Evolutionary conservation across 2,888 invertebrate species (phyloP), one percentile per base, ranked within the genome.

Genomic region (Hypomecis atomaria): DNA sequence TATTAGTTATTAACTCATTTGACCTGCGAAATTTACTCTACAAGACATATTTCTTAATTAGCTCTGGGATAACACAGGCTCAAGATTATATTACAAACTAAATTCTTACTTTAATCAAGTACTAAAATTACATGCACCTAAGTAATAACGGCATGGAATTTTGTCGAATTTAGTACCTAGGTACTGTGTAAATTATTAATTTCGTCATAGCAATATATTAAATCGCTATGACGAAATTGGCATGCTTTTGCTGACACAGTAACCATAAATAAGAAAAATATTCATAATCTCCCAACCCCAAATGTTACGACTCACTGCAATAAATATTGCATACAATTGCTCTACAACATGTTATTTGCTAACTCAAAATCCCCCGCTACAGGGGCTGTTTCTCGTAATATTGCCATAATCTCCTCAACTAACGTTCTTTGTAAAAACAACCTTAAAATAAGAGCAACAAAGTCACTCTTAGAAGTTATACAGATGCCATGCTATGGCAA

Each of bases 281-380:
- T 86, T 86, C 84, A 87, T 89, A 89, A 88, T 88, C 71, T 75
- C 78, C 78, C 73, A 73, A 77, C 81, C 82, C 81, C 71, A 74
- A 79, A 80, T 77, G 78, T 81, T 81, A 72, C 74, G 75, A 77
- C 78, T 76, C 82, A 13, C 11, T 61, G 88, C 86, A 86, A 90
- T 89, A 90, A 89, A 90, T 90, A 90, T 86, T 85, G 84, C 82
- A 88, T 84, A 82, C 83, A 82, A 79, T 85, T 81, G 86, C 85
- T 82, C 76, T 81, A 81, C 82, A 85, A 76, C 86, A 84, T 83
- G 87, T 84, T 89, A 89, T 90, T 90, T 88, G 90, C 88, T 83
- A 81, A 85, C 83, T 78, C 74, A 74, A 74, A 81, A 82, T 79
- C 85, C 89, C 88, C 81, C 77, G 78, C 80, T 77, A 77, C 78